Evolutionary conservation across 2,113 vertebrate genomes (phyloP), one percentile per base, ranked within the genome.

Genomic region (Stegostoma tigrinum): DNA sequence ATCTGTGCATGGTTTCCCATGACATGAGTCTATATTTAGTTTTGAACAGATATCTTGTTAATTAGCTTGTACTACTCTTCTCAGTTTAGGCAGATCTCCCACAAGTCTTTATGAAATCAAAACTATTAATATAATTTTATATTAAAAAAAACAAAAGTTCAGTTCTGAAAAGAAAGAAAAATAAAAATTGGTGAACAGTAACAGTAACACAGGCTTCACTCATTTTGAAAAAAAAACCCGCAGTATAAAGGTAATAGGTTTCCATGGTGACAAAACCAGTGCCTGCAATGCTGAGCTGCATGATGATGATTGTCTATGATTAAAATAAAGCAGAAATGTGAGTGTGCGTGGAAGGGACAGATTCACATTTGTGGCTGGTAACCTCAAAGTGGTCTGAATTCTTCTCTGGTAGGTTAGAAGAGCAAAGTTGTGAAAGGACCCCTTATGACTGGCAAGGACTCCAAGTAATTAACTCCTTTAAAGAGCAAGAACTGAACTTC

Each of bases 201-300:
- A 48, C 48, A 48, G 48, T 30, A 91, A 30, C 30, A 64, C 23
- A 42, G 38, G 80, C 17, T n/a, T 91, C 14, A 52, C 48, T 64
- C 27, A 91, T 64, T 91, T 91, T 91, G 10, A 1, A 75, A 75
- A 55, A 48, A 55, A 45, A 45, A n/a, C 21, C 38, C 19, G 80
- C 5, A 85, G 38, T 85, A 21, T 14, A 42, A 87, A 87, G 42
- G 80, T 24, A 48, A 27, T 27, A 52, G 42, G 87, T 93, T 66
- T 66, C 89, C 89, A 93, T 93, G 89, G 89, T 67, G 66, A 93
- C 89, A 93, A 93, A 66, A 93, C 19, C 52, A 64, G 8, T 90
- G 34, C 61, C 61, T 10, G 61, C 30, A n/a, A 90, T 34, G 61
- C 34, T 21, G 61, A 93, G 34, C 61, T 23, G 89, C 34, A 38